Evolutionary conservation across 2,113 vertebrate species (phyloP), one percentile per base, ranked within the genome.

Genomic region (Regulus satrapa): DNA sequence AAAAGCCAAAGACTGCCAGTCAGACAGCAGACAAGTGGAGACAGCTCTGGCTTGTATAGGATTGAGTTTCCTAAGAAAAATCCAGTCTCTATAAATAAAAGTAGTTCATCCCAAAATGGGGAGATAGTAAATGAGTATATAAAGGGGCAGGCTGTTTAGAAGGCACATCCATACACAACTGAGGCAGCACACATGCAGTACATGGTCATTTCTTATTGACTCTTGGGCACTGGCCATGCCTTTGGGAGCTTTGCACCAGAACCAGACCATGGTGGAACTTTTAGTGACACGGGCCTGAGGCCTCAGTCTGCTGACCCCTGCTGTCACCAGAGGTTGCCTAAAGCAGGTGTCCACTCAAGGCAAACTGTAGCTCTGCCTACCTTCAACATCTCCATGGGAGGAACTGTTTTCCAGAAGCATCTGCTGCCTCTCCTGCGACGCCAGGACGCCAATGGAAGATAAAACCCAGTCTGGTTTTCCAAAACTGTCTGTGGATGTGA

Each of bases 391-490:
- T 96, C 88, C 94, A 17, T 1, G 18, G 29, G 91, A 94, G 18
- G 95, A 95, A n/a, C 77, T 92, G 86, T 77, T 94, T 61, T 97
- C 97, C 88, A 94, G 55, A 85, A 96, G 87, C 54, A 78, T 83
- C 28, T 75, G 94, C 72, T 94, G 94, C 52, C 79, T 86, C 46
- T 96, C 81, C 68, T 96, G 96, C 38, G 94, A 82, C 14, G 56
- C 36, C 84, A 97, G 86, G 46, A 71, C 96, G 76, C 83, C 66
- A 56, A 56, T 31, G 71, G 95, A 93, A 73, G 97, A 97, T 24
- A 96, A 89, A 9, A 95, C 61, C 97, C 97, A 97, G 85, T 98
- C 97, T 1, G 97, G 95, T 46, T 96, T 96, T 85, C 97, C 97
- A 82, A 85, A 94, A 19, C 14, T 71, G 72, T 95, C 95, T 34